Evolutionary conservation across 2,888 invertebrate species (phyloP).

Genomic region (Hydrotaea diabolus): DNA sequence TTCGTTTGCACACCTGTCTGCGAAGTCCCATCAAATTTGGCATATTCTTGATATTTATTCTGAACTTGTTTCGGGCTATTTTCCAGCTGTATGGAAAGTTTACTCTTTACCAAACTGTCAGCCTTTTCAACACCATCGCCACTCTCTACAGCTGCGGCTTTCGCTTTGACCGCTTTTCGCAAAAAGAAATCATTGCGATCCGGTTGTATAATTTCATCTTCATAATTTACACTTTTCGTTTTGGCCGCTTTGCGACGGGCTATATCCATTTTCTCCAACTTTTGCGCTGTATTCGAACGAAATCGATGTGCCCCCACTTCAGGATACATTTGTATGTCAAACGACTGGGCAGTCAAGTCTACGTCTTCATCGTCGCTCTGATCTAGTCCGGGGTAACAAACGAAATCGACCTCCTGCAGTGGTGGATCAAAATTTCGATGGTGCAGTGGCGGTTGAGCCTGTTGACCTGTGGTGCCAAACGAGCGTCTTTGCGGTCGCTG

Average conservation of each 20-base stretch:
- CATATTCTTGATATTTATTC: slow-evolving; percentile 94
- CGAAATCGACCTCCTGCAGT: slow-evolving; percentile 81
- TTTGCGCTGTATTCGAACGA: slow-evolving; percentile 93
- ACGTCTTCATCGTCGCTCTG: slow-evolving; percentile 90
- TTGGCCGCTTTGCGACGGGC: slow-evolving; percentile 90
- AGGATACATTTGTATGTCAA: slow-evolving; percentile 88
- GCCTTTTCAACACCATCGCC: neutral
- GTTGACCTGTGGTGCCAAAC: slow-evolving; percentile 15
- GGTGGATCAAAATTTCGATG: slow-evolving; percentile 70
- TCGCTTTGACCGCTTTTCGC: slow-evolving; percentile 69
- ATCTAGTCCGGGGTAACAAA: slow-evolving; percentile 89
- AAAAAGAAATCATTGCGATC: slow-evolving; percentile 75
- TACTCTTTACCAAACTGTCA: slow-evolving; percentile 81
- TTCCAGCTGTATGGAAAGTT: slow-evolving; percentile 88
- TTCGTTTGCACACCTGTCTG: slow-evolving; percentile 90
- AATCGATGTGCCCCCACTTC: slow-evolving; percentile 85
- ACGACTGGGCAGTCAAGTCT: slow-evolving; percentile 85
- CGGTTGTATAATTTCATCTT: slow-evolving; percentile 74
- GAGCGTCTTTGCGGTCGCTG: slow-evolving; percentile 49
- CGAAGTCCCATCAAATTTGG: slow-evolving; percentile 94
- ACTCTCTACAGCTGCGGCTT: neutral
- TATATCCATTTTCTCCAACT: slow-evolving; percentile 93
- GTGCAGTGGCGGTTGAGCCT: slow-evolving; percentile 47
- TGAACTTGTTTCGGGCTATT: slow-evolving; percentile 89
- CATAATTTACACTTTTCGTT: slow-evolving; percentile 82